Percentiles rank a stretch among this genome's conserved stretches.
Evolutionary conservation across 2,113 vertebrate species (phyloP).

Genomic region (Poeciliopsis occidentalis): DNA sequence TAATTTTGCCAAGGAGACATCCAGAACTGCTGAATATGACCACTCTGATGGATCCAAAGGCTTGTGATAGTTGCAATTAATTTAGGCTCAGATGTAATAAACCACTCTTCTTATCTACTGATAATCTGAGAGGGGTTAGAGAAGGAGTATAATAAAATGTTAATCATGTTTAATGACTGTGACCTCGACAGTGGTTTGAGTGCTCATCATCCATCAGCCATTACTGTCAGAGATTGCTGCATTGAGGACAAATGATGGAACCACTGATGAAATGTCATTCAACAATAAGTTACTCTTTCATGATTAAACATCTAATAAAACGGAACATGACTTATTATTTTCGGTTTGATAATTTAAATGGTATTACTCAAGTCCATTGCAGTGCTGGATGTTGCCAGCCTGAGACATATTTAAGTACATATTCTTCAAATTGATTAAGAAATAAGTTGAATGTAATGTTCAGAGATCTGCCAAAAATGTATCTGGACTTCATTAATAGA

Average conservation of each 20-base stretch:
- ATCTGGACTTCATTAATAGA: not conserved
- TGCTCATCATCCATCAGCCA: conserved; percentile 53
- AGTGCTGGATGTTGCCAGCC: conserved; percentile 12
- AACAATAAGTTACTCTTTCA: conserved; percentile 23
- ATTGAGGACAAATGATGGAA: conserved; percentile 52
- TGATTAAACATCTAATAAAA: conserved; percentile 36
- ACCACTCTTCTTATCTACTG: conserved; percentile 41
- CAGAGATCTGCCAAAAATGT: not conserved
- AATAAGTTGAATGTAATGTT: conserved; percentile 9
- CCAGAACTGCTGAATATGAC: conserved; percentile 9
- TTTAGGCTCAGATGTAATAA: conserved; percentile 51
- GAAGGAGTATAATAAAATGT: conserved; percentile 68
- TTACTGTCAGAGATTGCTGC: conserved; percentile 58
- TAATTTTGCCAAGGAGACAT: conserved; percentile 23
- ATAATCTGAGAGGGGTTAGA: conserved; percentile 50
- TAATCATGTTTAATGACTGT: conserved; percentile 67
- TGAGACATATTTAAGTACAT: too few relatives aligned
- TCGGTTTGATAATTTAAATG: conserved; percentile 6
- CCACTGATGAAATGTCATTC: conserved; percentile 62
- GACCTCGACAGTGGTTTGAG: conserved; percentile 41
- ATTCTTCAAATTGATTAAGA: not conserved
- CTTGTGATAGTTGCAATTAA: conserved; percentile 51
- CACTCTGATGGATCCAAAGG: conserved; percentile 32
- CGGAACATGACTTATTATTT: conserved; percentile 15
- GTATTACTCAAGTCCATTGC: conserved; percentile 26